These are phyloP conservation scores for Athene cunicularia DNA, from an alignment of 2,113 vertebrate genomes.

Conservation along the genomic window DNA sequence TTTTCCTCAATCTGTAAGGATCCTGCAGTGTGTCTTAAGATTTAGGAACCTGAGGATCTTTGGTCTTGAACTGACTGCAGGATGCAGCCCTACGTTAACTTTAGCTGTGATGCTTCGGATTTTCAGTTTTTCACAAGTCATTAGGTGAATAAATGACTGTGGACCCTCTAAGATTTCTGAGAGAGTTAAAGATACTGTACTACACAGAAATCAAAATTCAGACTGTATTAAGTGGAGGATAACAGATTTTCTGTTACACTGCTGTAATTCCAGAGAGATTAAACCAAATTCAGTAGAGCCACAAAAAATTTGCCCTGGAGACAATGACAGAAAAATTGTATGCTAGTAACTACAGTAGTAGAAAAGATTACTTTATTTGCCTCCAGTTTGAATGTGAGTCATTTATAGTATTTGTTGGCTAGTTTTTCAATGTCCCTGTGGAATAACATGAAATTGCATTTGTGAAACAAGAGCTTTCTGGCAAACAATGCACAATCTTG, in stretches of 20 bases:
- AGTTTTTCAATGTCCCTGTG: not conserved
- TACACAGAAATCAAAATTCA: not conserved
- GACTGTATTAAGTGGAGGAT: not conserved
- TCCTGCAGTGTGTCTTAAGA: not conserved
- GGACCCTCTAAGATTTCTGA: not conserved
- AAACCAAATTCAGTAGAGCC: not conserved
- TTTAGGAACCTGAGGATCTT: not conserved
- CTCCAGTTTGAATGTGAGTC: not conserved
- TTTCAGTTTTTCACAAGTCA: not conserved
- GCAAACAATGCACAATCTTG: not conserved
- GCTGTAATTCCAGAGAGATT: not conserved
- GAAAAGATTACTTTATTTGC: not conserved
- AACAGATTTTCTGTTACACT: not conserved
- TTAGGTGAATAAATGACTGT: not conserved
- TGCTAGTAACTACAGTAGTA: not conserved
- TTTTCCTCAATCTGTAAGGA: not conserved
- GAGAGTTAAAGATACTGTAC: not conserved
- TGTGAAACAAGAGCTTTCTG: conserved; percentile 18
- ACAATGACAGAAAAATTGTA: not conserved
- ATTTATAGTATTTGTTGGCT: not conserved
- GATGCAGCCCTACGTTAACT: not conserved
- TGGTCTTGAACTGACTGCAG: not conserved
- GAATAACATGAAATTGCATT: not conserved
- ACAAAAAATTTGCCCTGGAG: not conserved
- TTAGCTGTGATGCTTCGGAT: not conserved